Evolutionary conservation across 2,888 invertebrate genomes (phyloP).

Genomic region (Synanthedon tipuliformis): DNA sequence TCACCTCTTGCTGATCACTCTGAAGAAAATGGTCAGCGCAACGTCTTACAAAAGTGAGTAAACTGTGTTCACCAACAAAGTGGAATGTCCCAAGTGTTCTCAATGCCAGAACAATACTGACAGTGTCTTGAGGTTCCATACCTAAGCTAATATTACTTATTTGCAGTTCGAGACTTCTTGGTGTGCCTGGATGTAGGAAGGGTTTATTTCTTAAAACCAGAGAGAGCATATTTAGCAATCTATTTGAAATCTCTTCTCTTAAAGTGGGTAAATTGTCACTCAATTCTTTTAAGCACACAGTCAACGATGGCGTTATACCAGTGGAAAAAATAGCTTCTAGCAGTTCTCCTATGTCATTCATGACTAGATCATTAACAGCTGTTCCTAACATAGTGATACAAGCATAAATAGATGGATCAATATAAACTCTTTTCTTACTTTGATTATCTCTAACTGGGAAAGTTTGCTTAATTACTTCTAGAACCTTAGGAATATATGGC

Average conservation of each 20-base stretch:
- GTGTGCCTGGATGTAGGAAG: constrained; percentile 83
- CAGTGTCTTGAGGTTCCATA: constrained; percentile 77
- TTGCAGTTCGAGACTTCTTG: constrained; percentile 71
- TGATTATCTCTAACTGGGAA: constrained; percentile 83
- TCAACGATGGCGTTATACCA: constrained; percentile 89
- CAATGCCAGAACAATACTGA: constrained; percentile 90
- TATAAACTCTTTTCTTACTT: constrained; percentile 77
- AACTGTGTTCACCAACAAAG: constrained; percentile 88
- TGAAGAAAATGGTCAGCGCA: constrained; percentile 93
- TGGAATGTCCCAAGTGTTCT: constrained; percentile 91
- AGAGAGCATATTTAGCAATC: constrained; percentile 90
- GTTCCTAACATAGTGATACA: constrained; percentile 92
- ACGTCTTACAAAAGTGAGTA: constrained; percentile 91
- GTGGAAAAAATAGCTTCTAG: constrained; percentile 93
- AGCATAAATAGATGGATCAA: constrained; percentile 92
- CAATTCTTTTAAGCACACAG: constrained; percentile 90
- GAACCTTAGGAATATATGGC: constrained; percentile 83
- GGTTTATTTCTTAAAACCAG: constrained; percentile 91
- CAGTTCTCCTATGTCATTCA: constrained; percentile 83
- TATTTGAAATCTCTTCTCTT: constrained; percentile 91
- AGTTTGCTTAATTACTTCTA: constrained; percentile 83
- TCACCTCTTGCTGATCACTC: constrained; percentile 90
- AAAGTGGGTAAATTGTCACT: constrained; percentile 88
- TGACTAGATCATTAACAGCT: constrained; percentile 84
- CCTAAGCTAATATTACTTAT: constrained; percentile 52